Evolutionary conservation across 2,888 invertebrate species (phyloP), one percentile per base, ranked within the genome.

Genomic region (Drosophila demipolita): DNA sequence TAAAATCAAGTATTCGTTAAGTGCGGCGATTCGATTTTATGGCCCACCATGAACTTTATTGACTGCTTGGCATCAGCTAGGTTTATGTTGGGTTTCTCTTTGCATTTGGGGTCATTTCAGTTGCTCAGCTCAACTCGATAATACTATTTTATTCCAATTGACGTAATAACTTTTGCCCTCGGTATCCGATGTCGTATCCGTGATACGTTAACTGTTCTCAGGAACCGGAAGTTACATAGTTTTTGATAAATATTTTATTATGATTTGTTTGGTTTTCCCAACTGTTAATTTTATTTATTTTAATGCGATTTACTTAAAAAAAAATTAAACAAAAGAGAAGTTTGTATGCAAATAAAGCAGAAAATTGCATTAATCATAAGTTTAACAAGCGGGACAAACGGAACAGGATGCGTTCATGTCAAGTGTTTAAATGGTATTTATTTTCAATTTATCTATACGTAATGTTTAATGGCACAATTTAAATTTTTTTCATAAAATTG

Each of bases 1-100:
- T 78, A 73, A 80, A 69, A 72, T 75, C 79, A 79, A 82, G 89
- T 84, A 89, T 89, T 83, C 87, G 76, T 73, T 75, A 82, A 89
- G 85, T 87, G 77, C 87, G 69, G 67, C 60, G 80, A 78, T 71
- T 87, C 75, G 87, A 84, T 82, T 84, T 72, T 57, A 75, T 64
- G 67, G 70, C 33, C 32, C 33, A 49, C 58, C 42, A 60, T 60
- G 65, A 65, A 75, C 67, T 78, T 61, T 42, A 68, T 67, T 59
- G 71, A 64, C 66, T 55, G 23, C 6, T 58, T 29, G 23, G 15
- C 32, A n/a, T 52, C 32, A n/a, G 45, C 36, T 36, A 33, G 40
- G n/a, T 40, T 15, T 35, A 17, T 29, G 45, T 23, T n/a, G 42
- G 65, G 17, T 17, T 36, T 9, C 23, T 12, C 2, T 15, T 52